Evolutionary conservation across 2,888 invertebrate species (phyloP).

Genomic region (Eledone cirrhosa): DNA sequence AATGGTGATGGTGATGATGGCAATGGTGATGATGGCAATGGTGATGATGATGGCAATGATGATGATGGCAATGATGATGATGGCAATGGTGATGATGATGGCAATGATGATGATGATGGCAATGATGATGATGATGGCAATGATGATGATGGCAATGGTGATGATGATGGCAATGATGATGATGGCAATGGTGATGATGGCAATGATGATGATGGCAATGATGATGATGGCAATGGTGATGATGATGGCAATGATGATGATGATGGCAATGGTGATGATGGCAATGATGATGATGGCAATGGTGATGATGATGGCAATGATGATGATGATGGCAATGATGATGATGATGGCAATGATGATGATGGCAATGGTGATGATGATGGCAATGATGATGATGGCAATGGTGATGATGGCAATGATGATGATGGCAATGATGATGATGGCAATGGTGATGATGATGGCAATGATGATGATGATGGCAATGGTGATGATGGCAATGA

Average conservation of each 20-base stretch:
- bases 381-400: constrained; percentile 27
- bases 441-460: constrained; percentile 11
- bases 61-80: too few relatives aligned
- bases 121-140: constrained; percentile 29
- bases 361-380: constrained; percentile 30
- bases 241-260: background rate
- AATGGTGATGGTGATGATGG: too few relatives aligned
- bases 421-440: constrained; percentile 24
- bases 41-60: too few relatives aligned
- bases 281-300: too few relatives aligned
- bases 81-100: too few relatives aligned
- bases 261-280: background rate
- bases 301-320: too few relatives aligned
- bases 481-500: background rate
- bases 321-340: too few relatives aligned
- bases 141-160: constrained; percentile 20
- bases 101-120: constrained; percentile 27
- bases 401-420: constrained; percentile 1
- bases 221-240: background rate
- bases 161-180: constrained; percentile 21
- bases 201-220: background rate
- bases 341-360: constrained; percentile 22
- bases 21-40: too few relatives aligned
- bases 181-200: constrained; percentile 18
- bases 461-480: background rate